phyloP scores from a whole-genome alignment of 2,888 invertebrate genomes.

The Cataglyphis cursor region DNA sequence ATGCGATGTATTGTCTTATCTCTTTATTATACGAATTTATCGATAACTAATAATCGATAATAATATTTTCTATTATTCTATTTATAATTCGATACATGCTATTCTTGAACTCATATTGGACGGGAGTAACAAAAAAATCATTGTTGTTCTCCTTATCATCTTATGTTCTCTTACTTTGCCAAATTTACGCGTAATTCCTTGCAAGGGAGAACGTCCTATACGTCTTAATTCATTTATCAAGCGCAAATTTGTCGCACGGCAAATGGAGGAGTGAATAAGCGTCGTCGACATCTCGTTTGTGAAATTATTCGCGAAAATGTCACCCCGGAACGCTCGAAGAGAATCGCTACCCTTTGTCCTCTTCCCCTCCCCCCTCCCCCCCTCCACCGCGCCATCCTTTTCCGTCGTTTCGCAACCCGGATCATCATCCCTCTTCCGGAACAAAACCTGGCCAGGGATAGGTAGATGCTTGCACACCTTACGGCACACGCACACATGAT shows the following conservation, averaged over 20 bases:
- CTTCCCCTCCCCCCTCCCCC: too few relatives aligned
- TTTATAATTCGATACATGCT: neutral
- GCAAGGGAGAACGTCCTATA: neutral
- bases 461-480: constrained; percentile 50
- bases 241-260: constrained; percentile 10
- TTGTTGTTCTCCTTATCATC: neutral
- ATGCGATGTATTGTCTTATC: neutral
- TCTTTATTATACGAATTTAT: neutral
- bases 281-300: neutral
- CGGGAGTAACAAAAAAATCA: neutral
- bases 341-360: neutral
- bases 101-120: neutral
- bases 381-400: neutral
- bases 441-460: constrained; percentile 52
- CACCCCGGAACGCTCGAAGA: constrained; percentile 25
- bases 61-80: neutral
- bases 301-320: constrained; percentile 43
- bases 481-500: constrained; percentile 36
- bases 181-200: neutral
- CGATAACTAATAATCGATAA: too few relatives aligned
- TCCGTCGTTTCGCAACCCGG: neutral
- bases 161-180: neutral
- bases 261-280: neutral
- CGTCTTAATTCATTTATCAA: constrained; percentile 13
- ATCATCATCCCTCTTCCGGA: constrained; percentile 31